These are phyloP conservation scores for Monopterus albus DNA, from an alignment of 2,113 vertebrate species.

Conservation along the genomic window DNA sequence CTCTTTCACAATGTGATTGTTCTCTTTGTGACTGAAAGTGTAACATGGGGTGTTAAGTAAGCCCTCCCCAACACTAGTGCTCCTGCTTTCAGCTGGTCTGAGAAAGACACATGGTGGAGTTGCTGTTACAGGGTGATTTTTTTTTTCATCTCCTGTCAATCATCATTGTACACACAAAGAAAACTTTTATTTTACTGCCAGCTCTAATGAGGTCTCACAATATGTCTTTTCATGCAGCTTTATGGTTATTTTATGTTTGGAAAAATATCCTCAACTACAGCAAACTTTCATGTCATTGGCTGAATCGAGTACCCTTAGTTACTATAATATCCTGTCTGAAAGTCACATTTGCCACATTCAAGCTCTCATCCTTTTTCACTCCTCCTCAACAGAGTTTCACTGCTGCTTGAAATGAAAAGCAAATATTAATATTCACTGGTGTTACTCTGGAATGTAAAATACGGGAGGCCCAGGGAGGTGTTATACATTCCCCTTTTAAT, in stretches of 20 bases:
- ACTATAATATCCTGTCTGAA: slow-evolving; percentile 77
- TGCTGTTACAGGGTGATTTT: slow-evolving; percentile 22
- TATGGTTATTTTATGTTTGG: slow-evolving; percentile 44
- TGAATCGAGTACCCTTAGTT: slow-evolving; percentile 36
- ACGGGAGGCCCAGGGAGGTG: slow-evolving; percentile 69
- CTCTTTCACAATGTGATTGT: slow-evolving; percentile 27
- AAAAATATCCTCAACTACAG: slow-evolving; percentile 31
- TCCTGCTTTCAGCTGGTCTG: neutral
- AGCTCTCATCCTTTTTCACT: slow-evolving; percentile 43
- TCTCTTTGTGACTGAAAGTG: slow-evolving; percentile 48
- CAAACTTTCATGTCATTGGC: slow-evolving; percentile 43
- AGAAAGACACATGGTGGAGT: slow-evolving; percentile 6
- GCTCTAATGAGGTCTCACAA: slow-evolving; percentile 10
- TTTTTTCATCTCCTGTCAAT: slow-evolving; percentile 41
- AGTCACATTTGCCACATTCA: slow-evolving; percentile 59
- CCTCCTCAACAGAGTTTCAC: slow-evolving; percentile 63
- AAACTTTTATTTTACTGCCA: slow-evolving; percentile 12
- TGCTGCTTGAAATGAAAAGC: slow-evolving; percentile 83
- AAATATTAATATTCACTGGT: slow-evolving; percentile 85
- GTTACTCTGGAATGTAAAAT: slow-evolving; percentile 76
- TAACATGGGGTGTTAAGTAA: slow-evolving; percentile 44
- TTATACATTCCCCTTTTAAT: slow-evolving; percentile 77
- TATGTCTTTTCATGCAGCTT: slow-evolving; percentile 30
- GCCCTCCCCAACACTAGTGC: slow-evolving; percentile 7
- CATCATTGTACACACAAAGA: slow-evolving; percentile 18